A percentile compares a stretch with the other conserved stretches of the same genome.
Conservation (phyloP, 2,888 invertebrate species). For the Thymelicus lineola region DNA sequence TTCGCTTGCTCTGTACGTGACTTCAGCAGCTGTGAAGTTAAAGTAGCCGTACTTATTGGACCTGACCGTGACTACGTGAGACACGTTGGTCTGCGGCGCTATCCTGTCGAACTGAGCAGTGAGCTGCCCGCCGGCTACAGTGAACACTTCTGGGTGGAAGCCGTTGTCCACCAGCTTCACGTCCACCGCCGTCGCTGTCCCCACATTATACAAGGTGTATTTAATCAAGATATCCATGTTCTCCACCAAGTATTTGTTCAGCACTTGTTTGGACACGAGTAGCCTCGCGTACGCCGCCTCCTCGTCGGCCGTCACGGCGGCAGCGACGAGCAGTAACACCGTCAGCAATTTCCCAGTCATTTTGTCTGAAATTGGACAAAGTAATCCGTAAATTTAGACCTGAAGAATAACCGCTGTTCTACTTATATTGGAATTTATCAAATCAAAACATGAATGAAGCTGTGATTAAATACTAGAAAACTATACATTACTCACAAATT, state of each 20-base stretch:
- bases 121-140: conserved; percentile 94
- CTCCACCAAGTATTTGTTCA: conserved; percentile 98
- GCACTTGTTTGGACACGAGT: conserved; percentile 96
- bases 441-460: conserved; percentile 40
- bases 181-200: conserved; percentile 94
- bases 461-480: background rate
- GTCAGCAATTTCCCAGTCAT: conserved; percentile 77
- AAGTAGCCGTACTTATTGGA: conserved; percentile 97
- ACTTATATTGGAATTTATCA: background rate
- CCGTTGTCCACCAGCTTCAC: conserved; percentile 95
- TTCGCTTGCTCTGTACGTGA: conserved; percentile 94
- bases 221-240: conserved; percentile 98
- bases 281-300: conserved; percentile 92
- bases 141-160: conserved; percentile 96
- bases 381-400: conserved; percentile 5
- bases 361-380: conserved; percentile 63
- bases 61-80: conserved; percentile 96
- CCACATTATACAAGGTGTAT: conserved; percentile 97
- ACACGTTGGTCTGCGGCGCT: conserved; percentile 96
- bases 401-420: background rate
- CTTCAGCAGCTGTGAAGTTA: conserved; percentile 98
- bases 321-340: conserved; percentile 73
- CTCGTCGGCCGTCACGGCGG: conserved; percentile 84
- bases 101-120: conserved; percentile 94
- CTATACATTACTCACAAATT: background rate